Conservation (phyloP, 2,797 vertebrate species). For the Chaunax sp. region DNA sequence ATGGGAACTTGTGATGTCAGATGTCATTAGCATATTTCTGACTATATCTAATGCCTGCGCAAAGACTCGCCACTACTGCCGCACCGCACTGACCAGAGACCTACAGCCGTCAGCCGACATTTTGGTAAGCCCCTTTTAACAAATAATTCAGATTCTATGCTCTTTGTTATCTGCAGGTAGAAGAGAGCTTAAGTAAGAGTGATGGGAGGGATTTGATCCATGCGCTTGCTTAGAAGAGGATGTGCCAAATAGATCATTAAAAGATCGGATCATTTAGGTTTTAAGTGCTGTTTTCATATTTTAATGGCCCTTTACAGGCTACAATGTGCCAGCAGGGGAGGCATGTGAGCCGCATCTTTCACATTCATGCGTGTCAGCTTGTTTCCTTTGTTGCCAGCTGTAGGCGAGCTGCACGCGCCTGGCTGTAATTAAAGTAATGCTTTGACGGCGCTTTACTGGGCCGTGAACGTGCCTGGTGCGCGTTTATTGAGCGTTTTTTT, state of each 20-base stretch:
- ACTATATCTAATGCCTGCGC: slow-evolving; percentile 77
- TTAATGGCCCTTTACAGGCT: too few species aligned
- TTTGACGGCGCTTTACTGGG: background rate
- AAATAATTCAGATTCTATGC: background rate
- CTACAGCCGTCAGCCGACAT: slow-evolving; percentile 47
- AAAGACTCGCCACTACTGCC: slow-evolving; percentile 76
- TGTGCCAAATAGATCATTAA: background rate
- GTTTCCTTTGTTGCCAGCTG: slow-evolving; percentile 73
- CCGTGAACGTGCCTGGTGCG: too few species aligned
- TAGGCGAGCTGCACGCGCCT: slow-evolving; percentile 38
- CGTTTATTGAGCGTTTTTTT: background rate
- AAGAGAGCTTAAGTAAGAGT: background rate
- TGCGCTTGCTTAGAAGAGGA: background rate
- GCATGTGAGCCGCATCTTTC: background rate
- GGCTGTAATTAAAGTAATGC: slow-evolving; percentile 31
- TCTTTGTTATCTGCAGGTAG: background rate
- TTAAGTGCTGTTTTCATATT: background rate
- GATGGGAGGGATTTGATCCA: background rate
- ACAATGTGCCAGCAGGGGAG: background rate
- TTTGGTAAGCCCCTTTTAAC: slow-evolving; percentile 65
- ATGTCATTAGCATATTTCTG: slow-evolving; percentile 80
- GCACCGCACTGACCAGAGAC: slow-evolving; percentile 66
- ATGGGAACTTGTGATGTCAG: slow-evolving; percentile 76
- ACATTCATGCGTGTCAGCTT: background rate
- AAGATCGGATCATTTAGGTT: background rate